Base-by-base conservation (phyloP, 2,797 vertebrate genomes). In the Cephalopachus bancanus region DNA sequence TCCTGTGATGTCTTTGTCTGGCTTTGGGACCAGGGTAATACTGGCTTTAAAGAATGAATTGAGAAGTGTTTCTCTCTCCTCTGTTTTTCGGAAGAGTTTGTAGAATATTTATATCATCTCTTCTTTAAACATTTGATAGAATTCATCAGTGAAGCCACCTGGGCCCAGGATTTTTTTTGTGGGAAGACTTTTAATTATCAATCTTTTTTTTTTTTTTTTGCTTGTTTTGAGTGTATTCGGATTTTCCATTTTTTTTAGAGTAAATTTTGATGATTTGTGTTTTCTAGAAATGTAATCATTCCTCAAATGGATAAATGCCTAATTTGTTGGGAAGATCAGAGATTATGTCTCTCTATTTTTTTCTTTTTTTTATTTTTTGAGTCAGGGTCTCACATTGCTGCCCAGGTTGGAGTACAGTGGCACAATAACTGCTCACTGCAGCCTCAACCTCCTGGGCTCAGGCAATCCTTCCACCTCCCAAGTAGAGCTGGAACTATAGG, bases 181-280 rank as follows among this genome's bases (percentile, higher is more conserved):
- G 60, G 74, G 60, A 30, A 83, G 59, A 53, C 16, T 75, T 94
- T 51, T 69, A 59, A 62, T 28, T 37, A 53, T 17, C 33, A 26
- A 12, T 8, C 37, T 37, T 30, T 60, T 55, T 44, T 33, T 37
- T 12, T 26, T 37, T 33, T 67, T 44, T 44, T 55, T 74, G 10
- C 28, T 33, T 89, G 10, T 53, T 80, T 26, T 8, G 60, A 65
- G 20, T 62, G 2, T 44, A 57, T 49, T 90, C 53, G 53, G 37
- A 49, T 91, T 92, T 94, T 83, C 74, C 67, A 7, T 30, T 88
- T 83, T 57, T 88, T 80, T n/a, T 53, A 53, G 30, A 59, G 37
- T 62, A 30, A 71, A 33, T 44, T 89, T 44, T 17, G 37, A 17
- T 87, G 65, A 60, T 81, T 51, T 65, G 28, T n/a, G 15, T 65